Evolutionary conservation across 2,888 invertebrate species (phyloP).

Genomic region (Hesperia comma): DNA sequence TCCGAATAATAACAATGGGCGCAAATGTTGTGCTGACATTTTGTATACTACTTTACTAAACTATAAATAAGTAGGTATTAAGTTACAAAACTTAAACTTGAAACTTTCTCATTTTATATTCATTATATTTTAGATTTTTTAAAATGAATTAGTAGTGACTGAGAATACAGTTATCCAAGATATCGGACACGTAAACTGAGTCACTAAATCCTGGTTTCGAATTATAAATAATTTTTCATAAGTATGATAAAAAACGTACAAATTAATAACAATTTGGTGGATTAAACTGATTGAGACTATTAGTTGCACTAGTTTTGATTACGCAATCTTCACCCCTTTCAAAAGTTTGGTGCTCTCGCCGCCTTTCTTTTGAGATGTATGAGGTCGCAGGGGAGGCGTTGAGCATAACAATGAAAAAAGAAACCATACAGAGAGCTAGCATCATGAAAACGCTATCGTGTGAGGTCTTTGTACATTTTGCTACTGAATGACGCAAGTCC

Average conservation of each 20-base stretch:
- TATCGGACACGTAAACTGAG: too few species aligned
- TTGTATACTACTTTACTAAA: neutral
- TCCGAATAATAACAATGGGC: conserved; percentile 3
- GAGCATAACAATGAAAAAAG: neutral
- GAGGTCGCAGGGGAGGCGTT: neutral
- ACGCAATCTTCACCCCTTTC: conserved; percentile 7
- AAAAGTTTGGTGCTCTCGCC: conserved; percentile 19
- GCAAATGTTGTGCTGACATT: neutral
- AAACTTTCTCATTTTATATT: too few species aligned
- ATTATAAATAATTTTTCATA: too few species aligned
- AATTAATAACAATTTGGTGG: too few species aligned
- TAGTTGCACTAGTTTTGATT: neutral
- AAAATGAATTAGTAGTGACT: too few species aligned
- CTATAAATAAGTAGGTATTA: neutral
- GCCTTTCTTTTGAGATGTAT: neutral
- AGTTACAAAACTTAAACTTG: too few species aligned
- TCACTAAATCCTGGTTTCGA: too few species aligned
- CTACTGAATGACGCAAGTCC: too few species aligned
- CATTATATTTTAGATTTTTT: too few species aligned
- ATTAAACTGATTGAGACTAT: too few species aligned
- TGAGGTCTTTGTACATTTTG: neutral
- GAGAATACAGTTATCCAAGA: too few species aligned
- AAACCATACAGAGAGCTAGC: neutral
- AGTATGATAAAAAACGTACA: too few species aligned
- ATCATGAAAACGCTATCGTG: neutral